Evolutionary conservation across 2,888 invertebrate genomes (phyloP).

Genomic region (Calephelis perditalis): DNA sequence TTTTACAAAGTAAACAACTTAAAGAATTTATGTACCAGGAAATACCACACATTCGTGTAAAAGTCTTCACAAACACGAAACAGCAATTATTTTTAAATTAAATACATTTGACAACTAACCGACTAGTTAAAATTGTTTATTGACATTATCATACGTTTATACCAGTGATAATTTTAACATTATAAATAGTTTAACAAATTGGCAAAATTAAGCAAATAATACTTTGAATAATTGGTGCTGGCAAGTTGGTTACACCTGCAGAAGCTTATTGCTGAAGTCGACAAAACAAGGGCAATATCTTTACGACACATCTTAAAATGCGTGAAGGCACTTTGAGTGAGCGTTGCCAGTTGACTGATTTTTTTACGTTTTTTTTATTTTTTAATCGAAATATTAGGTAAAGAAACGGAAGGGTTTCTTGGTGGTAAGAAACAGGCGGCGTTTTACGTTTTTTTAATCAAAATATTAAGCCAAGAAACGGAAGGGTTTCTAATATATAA

Average conservation of each 20-base stretch:
- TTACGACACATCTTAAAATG: constrained; percentile 1
- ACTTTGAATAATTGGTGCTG: neutral
- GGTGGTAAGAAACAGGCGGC: no score
- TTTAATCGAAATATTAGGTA: no score
- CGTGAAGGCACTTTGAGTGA: neutral
- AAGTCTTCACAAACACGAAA: neutral
- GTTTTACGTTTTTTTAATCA: no score
- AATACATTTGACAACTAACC: constrained; percentile 1
- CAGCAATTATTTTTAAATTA: neutral
- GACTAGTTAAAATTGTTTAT: constrained; percentile 9
- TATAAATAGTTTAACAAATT: constrained; percentile 10
- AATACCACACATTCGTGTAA: neutral
- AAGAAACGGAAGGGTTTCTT: no score
- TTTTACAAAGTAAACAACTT: neutral
- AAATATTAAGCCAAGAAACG: no score
- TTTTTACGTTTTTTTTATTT: no score
- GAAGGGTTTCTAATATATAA: no score
- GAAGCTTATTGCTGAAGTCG: neutral
- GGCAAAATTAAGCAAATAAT: neutral
- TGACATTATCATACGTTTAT: neutral
- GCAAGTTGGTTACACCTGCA: neutral
- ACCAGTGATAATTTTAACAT: neutral
- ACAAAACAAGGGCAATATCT: constrained; percentile 3
- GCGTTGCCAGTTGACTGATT: no score
- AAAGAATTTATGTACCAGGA: neutral